These are phyloP conservation scores for Agapetus fuscipes DNA, from an alignment of 2,888 invertebrate genomes.

Conservation along the genomic window DNA sequence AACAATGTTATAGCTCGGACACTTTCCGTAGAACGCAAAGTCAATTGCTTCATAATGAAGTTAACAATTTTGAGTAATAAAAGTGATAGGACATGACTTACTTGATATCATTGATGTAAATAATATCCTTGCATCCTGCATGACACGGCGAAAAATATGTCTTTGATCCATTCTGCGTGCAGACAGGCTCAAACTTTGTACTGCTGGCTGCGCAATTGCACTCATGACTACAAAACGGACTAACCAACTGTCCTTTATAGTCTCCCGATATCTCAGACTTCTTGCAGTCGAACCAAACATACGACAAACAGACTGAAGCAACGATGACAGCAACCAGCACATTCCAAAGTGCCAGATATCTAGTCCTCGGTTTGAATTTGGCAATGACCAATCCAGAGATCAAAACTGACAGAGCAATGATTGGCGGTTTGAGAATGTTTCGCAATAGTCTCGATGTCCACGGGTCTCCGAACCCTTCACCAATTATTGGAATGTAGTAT, in stretches of 20 bases:
- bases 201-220: slow-evolving; percentile 42
- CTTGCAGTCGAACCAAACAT: slow-evolving; percentile 39
- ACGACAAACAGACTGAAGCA: slow-evolving; percentile 34
- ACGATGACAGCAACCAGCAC: slow-evolving; percentile 34
- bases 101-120: slow-evolving; percentile 34
- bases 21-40: too few species aligned
- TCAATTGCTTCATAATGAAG: too few species aligned
- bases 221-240: slow-evolving; percentile 43
- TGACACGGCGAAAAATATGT: slow-evolving; percentile 66
- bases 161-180: slow-evolving; percentile 40
- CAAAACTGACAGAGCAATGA: slow-evolving; percentile 42
- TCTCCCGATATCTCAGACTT: slow-evolving; percentile 39
- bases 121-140: slow-evolving; percentile 51
- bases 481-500: slow-evolving; percentile 44
- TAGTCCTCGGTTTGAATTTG: slow-evolving; percentile 39
- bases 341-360: slow-evolving; percentile 41
- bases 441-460: slow-evolving; percentile 40
- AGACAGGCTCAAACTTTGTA: slow-evolving; percentile 52
- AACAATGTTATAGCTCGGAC: too few species aligned
- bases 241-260: slow-evolving; percentile 31
- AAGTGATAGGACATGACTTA: too few species aligned
- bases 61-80: too few species aligned
- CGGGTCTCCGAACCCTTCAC: slow-evolving; percentile 44
- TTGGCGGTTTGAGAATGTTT: slow-evolving; percentile 46
- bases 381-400: slow-evolving; percentile 45